These are phyloP conservation scores for Oreocharis arfaki DNA, from an alignment of 2,113 vertebrate species.

Conservation along the genomic window DNA sequence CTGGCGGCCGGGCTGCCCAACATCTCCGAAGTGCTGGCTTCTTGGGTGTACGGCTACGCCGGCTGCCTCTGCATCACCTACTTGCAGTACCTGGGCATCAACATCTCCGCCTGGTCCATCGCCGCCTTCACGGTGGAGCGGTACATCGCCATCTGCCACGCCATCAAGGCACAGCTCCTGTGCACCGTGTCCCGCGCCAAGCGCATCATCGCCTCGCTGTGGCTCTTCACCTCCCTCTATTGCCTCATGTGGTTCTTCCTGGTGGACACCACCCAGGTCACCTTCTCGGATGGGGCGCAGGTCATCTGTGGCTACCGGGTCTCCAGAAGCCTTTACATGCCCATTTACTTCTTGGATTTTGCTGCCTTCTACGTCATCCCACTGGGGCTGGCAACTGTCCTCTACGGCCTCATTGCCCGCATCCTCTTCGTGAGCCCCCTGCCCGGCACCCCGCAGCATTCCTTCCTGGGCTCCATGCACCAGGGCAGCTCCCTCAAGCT, in stretches of 20 bases:
- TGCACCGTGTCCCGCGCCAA: conserved; percentile 83
- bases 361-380: conserved; percentile 79
- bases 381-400: conserved; percentile 73
- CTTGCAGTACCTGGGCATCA: conserved; percentile 86
- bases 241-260: conserved; percentile 88
- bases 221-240: conserved; percentile 81
- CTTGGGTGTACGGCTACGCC: conserved; percentile 81
- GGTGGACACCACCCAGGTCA: conserved; percentile 78
- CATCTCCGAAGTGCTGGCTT: conserved; percentile 75
- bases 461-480: conserved; percentile 64
- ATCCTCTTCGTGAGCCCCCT: conserved; percentile 78
- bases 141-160: conserved; percentile 85
- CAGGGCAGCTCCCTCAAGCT: conserved; percentile 58
- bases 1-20: conserved; percentile 81
- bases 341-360: conserved; percentile 86
- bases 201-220: conserved; percentile 79
- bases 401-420: conserved; percentile 78
- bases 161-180: conserved; percentile 81
- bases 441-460: conserved; percentile 46
- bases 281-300: conserved; percentile 74
- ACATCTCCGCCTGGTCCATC: conserved; percentile 83
- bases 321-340: conserved; percentile 82
- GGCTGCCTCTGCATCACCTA: conserved; percentile 87
- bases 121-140: conserved; percentile 82
- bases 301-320: conserved; percentile 80